Base-by-base conservation (phyloP, 2,888 invertebrate species). In the Hetaerina titia region DNA sequence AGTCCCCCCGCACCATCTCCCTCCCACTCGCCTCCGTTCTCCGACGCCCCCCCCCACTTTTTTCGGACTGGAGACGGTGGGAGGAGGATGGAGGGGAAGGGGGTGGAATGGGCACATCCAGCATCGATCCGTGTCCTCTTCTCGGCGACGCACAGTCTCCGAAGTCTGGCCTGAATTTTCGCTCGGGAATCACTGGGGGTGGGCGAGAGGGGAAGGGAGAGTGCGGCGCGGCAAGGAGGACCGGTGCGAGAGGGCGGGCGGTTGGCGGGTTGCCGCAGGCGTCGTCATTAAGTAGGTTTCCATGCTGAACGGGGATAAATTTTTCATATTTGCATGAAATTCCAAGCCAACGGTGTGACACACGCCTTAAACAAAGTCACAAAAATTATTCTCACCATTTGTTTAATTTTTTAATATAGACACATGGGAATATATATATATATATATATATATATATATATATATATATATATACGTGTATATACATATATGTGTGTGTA, bases 61-160 rank as follows among this genome's bases (percentile, higher is more conserved):
- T 81, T 81, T 31, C 81, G 81, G 81, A 15, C 81, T 9, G 69
- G 69, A 69, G 69, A 17, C 69, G 69, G 69, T n/a, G 69, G 63
- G 17, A 19, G 15, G 63, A 0, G 63, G 31, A 13, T 9, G 25
- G 31, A 25, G 31, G 81, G 81, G 31, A 2, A 6, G 69, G 69
- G 15, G 69, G 22, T 4, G 81, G 81, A 31, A 81, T 81, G 81
- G 81, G 81, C 31, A 81, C 81, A 81, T 81, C 81, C 81, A 81
- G 81, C 81, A 81, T 81, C 81, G 81, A 81, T 81, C 81, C 81
- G 81, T 81, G 81, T n/a, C 81, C 81, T 81, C 81, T 81, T 81
- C 81, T 22, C 81, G 81, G 81, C 81, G 81, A 81, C 81, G 81
- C 81, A 81, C 81, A 31, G 81, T 81, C 81, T 81, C 81, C 81